Evolutionary conservation across 2,888 invertebrate species (phyloP).

Genomic region (Microctonus aethiopoides): DNA sequence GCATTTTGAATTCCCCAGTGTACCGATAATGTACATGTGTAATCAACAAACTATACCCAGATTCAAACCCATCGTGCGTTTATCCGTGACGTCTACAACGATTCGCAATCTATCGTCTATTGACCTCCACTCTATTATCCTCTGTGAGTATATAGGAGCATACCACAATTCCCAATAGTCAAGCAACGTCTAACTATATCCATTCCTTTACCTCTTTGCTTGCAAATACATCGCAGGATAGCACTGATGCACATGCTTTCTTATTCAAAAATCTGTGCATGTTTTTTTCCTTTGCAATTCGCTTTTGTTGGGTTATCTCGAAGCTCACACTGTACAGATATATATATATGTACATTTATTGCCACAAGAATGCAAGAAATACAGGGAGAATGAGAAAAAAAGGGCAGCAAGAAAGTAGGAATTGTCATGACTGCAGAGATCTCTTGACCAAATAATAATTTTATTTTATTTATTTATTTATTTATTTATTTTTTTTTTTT

Average conservation of each 20-base stretch:
- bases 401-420: too few species aligned
- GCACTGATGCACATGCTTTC: constrained; percentile 6
- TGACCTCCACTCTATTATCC: constrained; percentile 62
- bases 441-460: background rate
- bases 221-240: background rate
- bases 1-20: background rate
- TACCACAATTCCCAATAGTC: constrained; percentile 45
- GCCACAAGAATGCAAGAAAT: too few species aligned
- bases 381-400: too few species aligned
- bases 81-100: constrained; percentile 46
- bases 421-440: background rate
- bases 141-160: constrained; percentile 33
- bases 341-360: background rate
- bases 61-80: constrained; percentile 42
- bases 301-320: constrained; percentile 63
- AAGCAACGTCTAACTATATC: constrained; percentile 45
- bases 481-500: too few species aligned
- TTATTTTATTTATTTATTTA: too few species aligned
- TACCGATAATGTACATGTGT: background rate
- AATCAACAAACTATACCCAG: background rate
- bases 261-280: background rate
- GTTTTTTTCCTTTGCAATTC: constrained; percentile 44
- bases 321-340: background rate
- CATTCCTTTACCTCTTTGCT: constrained; percentile 10
- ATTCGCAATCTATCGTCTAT: constrained; percentile 57